A percentile compares a stretch with the other conserved stretches of the same genome.
Conservation (phyloP, 2,113 vertebrate genomes). For the Erinaceus europaeus region DNA sequence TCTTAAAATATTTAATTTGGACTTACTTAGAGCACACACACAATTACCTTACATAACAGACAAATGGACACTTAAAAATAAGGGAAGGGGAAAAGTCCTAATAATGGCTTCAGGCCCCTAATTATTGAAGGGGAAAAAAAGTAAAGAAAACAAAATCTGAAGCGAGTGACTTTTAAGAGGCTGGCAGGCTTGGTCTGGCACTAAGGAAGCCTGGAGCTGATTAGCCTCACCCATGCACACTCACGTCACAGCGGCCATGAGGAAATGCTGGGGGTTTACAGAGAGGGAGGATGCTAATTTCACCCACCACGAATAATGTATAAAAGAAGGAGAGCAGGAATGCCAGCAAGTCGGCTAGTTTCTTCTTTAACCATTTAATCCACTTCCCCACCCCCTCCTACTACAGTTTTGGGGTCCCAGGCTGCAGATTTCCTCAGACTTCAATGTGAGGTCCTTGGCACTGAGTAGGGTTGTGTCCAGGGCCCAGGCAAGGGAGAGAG, state of each 20-base stretch:
- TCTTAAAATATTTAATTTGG: conserved; percentile 38
- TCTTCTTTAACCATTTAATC: neutral
- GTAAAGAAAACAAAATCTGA: conserved; percentile 26
- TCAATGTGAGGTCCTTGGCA: neutral
- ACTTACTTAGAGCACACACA: conserved; percentile 44
- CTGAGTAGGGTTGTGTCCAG: neutral
- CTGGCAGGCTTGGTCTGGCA: conserved; percentile 66
- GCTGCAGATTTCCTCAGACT: neutral
- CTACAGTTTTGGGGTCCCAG: neutral
- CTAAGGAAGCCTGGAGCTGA: conserved; percentile 52
- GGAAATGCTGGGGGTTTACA: conserved; percentile 3
- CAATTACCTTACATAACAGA: conserved; percentile 12
- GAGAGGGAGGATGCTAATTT: neutral
- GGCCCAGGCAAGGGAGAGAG: neutral
- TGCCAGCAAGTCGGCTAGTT: neutral
- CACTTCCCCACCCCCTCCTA: neutral
- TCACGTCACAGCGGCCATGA: neutral
- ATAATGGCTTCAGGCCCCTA: conserved; percentile 75
- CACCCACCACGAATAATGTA: neutral
- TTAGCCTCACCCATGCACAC: conserved; percentile 54
- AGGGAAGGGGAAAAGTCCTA: conserved; percentile 51
- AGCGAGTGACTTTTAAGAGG: conserved; percentile 65
- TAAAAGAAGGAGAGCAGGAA: neutral
- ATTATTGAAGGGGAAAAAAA: conserved; percentile 67
- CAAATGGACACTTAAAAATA: conserved; percentile 68